Evolutionary conservation across 2,113 vertebrate species (phyloP), one percentile per base, ranked within the genome.

Genomic region (Brienomyrus brachyistius): DNA sequence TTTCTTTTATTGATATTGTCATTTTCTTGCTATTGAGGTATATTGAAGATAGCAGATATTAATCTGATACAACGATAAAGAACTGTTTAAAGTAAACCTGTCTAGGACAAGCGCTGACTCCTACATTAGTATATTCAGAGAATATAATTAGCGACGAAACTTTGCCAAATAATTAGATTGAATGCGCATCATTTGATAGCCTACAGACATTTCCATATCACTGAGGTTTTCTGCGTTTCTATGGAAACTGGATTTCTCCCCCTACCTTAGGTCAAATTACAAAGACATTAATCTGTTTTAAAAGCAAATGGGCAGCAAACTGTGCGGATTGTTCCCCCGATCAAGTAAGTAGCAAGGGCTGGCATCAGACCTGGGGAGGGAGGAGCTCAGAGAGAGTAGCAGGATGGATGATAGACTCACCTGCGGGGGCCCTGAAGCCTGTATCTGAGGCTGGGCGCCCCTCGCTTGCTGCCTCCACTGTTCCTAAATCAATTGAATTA

Each of bases 181-280:
- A 45, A 47, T 40, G 19, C 19, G 19, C 59, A 88, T 88, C 19
- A 48, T 40, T 70, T 43, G 59, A 56, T 48, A 40, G 23, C 23
- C 54, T 11, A 47, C 13, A 88, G 17, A 27, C 87, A 66, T 45
- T 13, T 62, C 35, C 51, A 40, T 31, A 87, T 31, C 87, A 48
- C 35, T n/a, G 21, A 47, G 87, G 56, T 23, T 70, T 70, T n/a
- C 54, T 40, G 45, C 62, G 88, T 88, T 74, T 88, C 88, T 88
- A 88, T 88, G 62, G 88, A 88, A 88, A 88, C 88, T 43, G 43
- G 45, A 70, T 74, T 31, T 88, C 27, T 23, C 35, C 17, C 35
- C 35, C 23, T 88, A 56, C 17, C 15, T 62, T 23, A 66, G 56
- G 40, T 70, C 56, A 88, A 70, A 66, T n/a, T 11, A 66, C 15